phyloP scores from a whole-genome alignment of 1,140 invertebrate species.

The Neodiprion pinetum region DNA sequence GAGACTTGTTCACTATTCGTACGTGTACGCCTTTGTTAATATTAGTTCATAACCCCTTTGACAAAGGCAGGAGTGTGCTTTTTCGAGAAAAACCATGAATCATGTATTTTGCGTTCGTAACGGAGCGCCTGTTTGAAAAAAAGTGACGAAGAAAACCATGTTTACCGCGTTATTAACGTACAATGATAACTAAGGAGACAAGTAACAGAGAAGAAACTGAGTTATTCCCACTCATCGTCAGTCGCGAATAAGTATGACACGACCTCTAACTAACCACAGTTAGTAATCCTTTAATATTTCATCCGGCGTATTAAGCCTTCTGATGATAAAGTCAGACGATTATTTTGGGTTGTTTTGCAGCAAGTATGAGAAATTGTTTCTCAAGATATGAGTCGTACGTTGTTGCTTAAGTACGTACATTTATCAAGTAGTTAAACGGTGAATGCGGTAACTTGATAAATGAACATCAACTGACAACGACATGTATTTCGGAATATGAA shows the following conservation, averaged over 20 bases:
- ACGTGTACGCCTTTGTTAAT: too few relatives aligned
- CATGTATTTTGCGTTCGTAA: too few relatives aligned
- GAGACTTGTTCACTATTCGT: too few relatives aligned
- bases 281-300: neutral
- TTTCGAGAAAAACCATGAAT: too few relatives aligned
- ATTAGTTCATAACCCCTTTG: too few relatives aligned
- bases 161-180: too few relatives aligned
- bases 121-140: too few relatives aligned
- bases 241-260: neutral
- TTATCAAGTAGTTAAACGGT: neutral
- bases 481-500: neutral
- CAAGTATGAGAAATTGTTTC: slow-evolving; percentile 5
- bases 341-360: neutral
- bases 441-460: neutral
- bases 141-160: too few relatives aligned
- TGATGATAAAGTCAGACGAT: neutral
- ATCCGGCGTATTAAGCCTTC: neutral
- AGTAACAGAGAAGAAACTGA: neutral
- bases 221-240: neutral
- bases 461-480: neutral
- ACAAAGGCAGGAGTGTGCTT: too few relatives aligned
- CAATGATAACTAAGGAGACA: neutral
- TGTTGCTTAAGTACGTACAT: neutral
- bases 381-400: neutral
- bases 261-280: neutral